Base-by-base conservation (phyloP, 2,113 vertebrate genomes). In the Carettochelys insculpta region DNA sequence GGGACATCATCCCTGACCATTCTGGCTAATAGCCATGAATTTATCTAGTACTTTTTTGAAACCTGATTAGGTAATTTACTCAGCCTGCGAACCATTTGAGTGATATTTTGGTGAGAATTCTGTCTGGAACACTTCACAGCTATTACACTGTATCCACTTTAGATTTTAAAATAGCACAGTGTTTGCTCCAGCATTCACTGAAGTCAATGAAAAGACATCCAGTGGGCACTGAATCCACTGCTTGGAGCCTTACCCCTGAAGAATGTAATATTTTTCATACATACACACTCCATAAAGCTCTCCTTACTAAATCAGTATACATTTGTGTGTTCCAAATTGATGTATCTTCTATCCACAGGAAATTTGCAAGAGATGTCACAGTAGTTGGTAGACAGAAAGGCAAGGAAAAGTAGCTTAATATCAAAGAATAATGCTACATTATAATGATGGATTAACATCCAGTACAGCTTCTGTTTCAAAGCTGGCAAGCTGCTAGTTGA, bases 281-380 rank as follows among this genome's bases (percentile, higher is more conserved):
- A 82, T 88, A 87, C 4, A 17, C 71, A 51, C 54, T 88, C 83
- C 78, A 80, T 51, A 83, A 86, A 83, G 83, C 90, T 86, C 5
- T 1, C 92, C 88, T 83, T n/a, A 82, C 91, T 22, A 58, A 88
- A 94, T 88, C 83, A 91, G 58, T 53, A 86, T 71, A 81, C 80
- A 83, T 65, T 82, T 86, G 88, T 81, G 20, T 3, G 71, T 80
- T 90, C 83, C 78, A 88, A 92, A 79, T 34, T 80, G 48, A 88
- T 92, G 94, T 83, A 94, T 86, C 88, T 95, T 84, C 84, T 95
- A 94, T 92, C 87, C 80, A 91, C 82, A 77, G 85, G 90, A 78
- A 89, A 89, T 95, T 86, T 34, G 84, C 93, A 92, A 85, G 81
- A 96, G 90, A 89, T 85, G 83, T 89, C 92, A 65, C 78, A 71